Base-by-base conservation (phyloP, 35 echinoderm and acorn worm species). In the Lytechinus variegatus region DNA sequence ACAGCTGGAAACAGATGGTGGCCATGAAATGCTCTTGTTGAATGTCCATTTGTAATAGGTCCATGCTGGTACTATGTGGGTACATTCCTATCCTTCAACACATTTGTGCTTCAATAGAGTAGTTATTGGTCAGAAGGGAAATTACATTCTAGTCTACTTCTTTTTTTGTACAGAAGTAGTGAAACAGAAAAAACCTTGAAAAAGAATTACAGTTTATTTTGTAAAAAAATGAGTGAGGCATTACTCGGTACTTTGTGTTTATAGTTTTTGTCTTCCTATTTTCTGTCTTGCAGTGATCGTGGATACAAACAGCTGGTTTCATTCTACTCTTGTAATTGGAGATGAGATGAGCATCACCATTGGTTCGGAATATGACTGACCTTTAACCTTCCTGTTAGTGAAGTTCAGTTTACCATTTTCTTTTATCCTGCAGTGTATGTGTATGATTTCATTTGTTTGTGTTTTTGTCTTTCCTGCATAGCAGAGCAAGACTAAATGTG, bases 261-360 rank as follows among this genome's bases (percentile, higher is more conserved):
- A 6, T 86, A n/a, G 87, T 8, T 95, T 94, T 91, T 44, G 33
- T 44, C 33, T 44, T 44, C 33, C 33, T 44, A 44, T 44, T 79
- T 94, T 79, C 66, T 79, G 28, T 92, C 10, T 87, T 97, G 10
- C 97, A 99, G 98, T 99, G 95, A 96, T 99, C 27, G 28, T 99
- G 27, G 97, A 99, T 94, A 99, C 98, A 87, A 96, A 99, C 92
- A 88, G 95, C 57, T 99, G 98, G 98, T 99, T 98, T 92, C 98
- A 99, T 94, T 72, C 87, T 54, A 99, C 98, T 13, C n/a, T 92
- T 13, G 97, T 99, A 19, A 94, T 98, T 24, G 96, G 96, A 5
- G 95, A 96, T 60, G 98, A 99, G 28, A 97, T 99, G 79, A 99
- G 98, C 91, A 98, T 99, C 92, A 97, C 97, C 56, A 99, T 99